These are phyloP conservation scores for Euphonia xanthogaster DNA, from an alignment of 2,797 vertebrate genomes.

Conservation along the genomic window DNA sequence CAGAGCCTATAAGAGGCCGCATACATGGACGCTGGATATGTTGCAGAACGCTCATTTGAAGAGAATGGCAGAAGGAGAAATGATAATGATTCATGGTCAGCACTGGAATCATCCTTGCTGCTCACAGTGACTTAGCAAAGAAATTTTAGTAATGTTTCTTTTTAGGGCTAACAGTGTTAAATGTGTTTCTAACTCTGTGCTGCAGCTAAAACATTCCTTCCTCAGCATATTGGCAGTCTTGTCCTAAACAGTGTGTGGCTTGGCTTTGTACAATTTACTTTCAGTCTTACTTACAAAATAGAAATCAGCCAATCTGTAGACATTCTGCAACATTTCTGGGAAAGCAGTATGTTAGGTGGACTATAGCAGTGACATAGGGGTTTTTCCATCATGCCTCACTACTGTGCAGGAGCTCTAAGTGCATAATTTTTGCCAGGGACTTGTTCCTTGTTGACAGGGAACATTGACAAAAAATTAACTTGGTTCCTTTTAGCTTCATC, in stretches of 20 bases:
- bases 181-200: not conserved
- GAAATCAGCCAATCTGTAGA: not conserved
- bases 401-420: not conserved
- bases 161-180: not conserved
- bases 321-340: not conserved
- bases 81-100: not conserved
- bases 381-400: not conserved
- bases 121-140: not conserved
- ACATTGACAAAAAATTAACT: not conserved
- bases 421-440: not conserved
- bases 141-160: not conserved
- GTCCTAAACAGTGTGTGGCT: not conserved
- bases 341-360: not conserved
- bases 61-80: not conserved
- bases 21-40: fast-evolving
- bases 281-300: not conserved
- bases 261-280: not conserved
- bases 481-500: not conserved
- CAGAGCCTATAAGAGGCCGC: not conserved
- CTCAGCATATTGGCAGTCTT: not conserved
- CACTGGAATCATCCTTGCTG: not conserved
- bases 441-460: not conserved
- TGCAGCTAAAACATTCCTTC: not conserved
- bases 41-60: not conserved
- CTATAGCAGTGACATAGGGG: not conserved